Base-by-base conservation (phyloP, 2,888 invertebrate species). In the Pterostichus niger region DNA sequence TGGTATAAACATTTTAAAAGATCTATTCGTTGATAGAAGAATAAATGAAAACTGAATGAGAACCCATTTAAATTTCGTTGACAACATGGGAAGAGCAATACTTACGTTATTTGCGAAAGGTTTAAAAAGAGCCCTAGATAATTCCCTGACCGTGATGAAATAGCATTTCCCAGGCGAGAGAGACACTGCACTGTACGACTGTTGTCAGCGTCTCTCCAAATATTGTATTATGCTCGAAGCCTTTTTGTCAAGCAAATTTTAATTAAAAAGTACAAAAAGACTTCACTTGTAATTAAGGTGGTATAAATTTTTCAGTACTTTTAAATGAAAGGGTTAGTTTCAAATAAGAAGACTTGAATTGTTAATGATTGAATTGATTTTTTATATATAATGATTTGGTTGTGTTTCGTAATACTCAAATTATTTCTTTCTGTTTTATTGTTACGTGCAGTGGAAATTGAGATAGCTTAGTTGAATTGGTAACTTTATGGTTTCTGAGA, bases 291-390 rank as follows among this genome's bases (percentile, higher is more conserved):
- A 49, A 73, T 73, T 73, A 73, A 61, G 49, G 46, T 44, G 49
- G 49, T 17, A 49, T 46, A 17, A 35, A 24, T 44, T 73, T 73
- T 73, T 73, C 46, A 49, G 17, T 24, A 49, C 46, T 15, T 73
- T 46, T 44, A 11, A 73, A 73, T 49, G 49, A 73, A 73, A 73
- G 73, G 49, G 15, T 73, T 73, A 73, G 10, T 73, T 73, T 49
- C 24, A 17, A 73, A 73, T 24, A 17, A 15, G 44, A 73, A 59
- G 2, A 54, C 7, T 40, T 54, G 54, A 54, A 54, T 54, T 54
- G 0, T 54, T 17, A 40, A 40, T 3, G 40, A 40, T 17, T 15
- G 54, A 13, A 17, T 10, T 54, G 54, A 54, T 9, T 54, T 9
- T 13, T 17, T 15, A 54, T 15, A 54, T 6, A 17, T 13, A 17